These are phyloP conservation scores for Gallinago solitaria DNA, from an alignment of 2,797 vertebrate species.

Conservation along the genomic window DNA sequence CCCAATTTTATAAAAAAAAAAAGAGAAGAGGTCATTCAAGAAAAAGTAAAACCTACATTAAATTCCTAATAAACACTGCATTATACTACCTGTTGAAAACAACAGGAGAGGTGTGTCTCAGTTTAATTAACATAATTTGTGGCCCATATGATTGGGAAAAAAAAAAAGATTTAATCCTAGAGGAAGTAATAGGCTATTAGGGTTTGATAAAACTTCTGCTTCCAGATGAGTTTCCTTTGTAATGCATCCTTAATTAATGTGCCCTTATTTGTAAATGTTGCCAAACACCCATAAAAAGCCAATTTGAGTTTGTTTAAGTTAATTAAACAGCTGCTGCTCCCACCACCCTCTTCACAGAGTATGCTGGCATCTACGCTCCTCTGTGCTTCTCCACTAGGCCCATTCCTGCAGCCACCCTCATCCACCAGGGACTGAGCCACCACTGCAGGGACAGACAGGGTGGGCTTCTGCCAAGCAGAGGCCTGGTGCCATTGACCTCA, in stretches of 20 bases:
- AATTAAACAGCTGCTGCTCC: conserved; percentile 34
- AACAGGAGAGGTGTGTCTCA: background rate
- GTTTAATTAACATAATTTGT: conserved; percentile 34
- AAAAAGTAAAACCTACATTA: background rate
- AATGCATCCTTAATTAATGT: conserved; percentile 32
- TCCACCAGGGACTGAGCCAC: rapidly evolving
- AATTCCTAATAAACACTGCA: background rate
- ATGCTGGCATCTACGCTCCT: rapidly evolving
- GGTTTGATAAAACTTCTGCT: conserved; percentile 45
- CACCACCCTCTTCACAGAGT: background rate
- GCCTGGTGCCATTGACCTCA: rapidly evolving
- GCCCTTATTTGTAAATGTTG: conserved; percentile 24
- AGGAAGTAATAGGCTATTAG: background rate
- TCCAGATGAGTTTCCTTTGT: background rate
- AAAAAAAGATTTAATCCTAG: conserved; percentile 24
- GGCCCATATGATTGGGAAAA: background rate
- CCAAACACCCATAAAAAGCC: background rate
- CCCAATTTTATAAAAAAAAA: background rate
- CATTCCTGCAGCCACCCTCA: rapidly evolving
- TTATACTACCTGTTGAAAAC: background rate
- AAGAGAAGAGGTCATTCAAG: background rate
- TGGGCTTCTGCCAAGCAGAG: rapidly evolving
- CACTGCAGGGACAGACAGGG: rapidly evolving
- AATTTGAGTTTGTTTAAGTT: background rate
- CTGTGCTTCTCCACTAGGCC: rapidly evolving